Base-by-base conservation (phyloP, 2,113 vertebrate genomes). In the Theristicus caerulescens region DNA sequence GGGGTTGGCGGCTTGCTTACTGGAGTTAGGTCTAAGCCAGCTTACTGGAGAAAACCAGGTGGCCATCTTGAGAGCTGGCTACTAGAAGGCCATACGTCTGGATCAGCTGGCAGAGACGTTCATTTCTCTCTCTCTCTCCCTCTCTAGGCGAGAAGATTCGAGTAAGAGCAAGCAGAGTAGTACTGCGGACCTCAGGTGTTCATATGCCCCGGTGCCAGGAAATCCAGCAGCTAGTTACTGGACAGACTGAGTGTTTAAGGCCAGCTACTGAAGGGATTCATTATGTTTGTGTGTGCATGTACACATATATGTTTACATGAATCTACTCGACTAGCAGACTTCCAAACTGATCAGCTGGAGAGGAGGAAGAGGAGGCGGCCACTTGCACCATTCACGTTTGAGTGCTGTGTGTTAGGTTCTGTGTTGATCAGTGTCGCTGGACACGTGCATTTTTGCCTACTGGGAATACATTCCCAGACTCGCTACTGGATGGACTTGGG, bases 351-450 rank as follows among this genome's bases (percentile, higher is more conserved):
- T 13, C 3, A 1, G 26, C 44, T 21, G 38, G 16, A 64, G 55
- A 78, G 26, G 17, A 88, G 16, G 32, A 59, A 36, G 47, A 67
- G 10, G 46, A 54, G 67, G 55, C 0, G 5, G 27, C 49, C 29
- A 3, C n/a, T 74, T 1, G 1, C 40, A 32, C 32, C 19, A 1
- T 51, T 67, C 6, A 9, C 0, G 2, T 32, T 59, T 31, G 62
- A 69, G 27, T 4, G 18, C 62, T 6, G 21, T 6, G 20, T 29
- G 18, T 82, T 69, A 31, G 54, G 31, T 77, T 82, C 44, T 26
- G 31, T 29, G 64, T 34, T 5, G 51, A 58, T 13, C 2, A 0
- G 31, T 3, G 10, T 49, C 0, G 0, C 54, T 27, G 54, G 27
- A 36, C 8, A 2, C 1, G 6, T 4, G 55, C 2, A 2, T 73